A percentile compares a stretch with the other conserved stretches of the same genome.
Evolutionary conservation across 2,888 invertebrate genomes (phyloP).

Genomic region (Scrobipalpa costella): DNA sequence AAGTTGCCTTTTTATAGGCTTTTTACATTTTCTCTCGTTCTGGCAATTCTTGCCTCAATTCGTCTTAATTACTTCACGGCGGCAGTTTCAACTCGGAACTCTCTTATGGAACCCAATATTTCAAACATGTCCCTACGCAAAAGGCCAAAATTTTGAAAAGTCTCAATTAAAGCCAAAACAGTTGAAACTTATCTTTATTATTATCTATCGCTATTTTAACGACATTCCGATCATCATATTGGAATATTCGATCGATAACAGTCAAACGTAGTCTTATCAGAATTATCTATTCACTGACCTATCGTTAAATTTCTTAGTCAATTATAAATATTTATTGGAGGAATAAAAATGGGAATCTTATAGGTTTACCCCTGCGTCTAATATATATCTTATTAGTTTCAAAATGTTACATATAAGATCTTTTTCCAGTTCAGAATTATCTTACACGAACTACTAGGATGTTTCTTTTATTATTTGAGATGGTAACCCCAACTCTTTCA

Average conservation of each 20-base stretch:
- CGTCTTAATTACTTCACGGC: no score
- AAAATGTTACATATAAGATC: background rate
- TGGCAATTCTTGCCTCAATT: no score
- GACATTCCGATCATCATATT: background rate
- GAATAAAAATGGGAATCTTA: constrained; percentile 1
- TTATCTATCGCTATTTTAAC: background rate
- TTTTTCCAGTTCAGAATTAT: background rate
- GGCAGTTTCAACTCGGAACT: no score
- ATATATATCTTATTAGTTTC: background rate
- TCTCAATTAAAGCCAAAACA: no score
- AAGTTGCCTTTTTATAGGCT: no score
- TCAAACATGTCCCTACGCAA: background rate
- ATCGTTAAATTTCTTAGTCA: background rate
- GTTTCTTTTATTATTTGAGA: no score
- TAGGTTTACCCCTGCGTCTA: background rate
- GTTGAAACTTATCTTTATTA: no score
- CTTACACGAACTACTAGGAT: background rate
- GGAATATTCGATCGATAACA: background rate
- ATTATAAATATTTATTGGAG: background rate
- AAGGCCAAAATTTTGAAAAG: no score
- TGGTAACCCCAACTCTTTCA: no score
- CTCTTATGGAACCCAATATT: background rate
- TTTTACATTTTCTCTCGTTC: no score
- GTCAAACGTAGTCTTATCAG: background rate
- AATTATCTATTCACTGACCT: constrained; percentile 9